A percentile compares a stretch with the other conserved stretches of the same genome.
Conservation (phyloP, 2,888 invertebrate species). For the Drosophila nigricruria region DNA sequence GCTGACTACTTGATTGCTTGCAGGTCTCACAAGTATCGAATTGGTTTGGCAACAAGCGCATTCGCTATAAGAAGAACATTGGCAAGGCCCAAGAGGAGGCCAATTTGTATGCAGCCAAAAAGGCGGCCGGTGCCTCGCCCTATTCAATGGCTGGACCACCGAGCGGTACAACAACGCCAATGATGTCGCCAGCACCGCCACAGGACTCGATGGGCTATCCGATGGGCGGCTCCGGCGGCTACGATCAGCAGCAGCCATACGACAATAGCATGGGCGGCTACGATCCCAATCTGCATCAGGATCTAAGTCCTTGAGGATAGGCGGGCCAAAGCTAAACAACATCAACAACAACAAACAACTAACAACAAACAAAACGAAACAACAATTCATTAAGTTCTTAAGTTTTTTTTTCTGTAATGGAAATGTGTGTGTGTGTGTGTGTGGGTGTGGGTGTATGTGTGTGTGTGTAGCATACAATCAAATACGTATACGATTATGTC, state of each 20-base stretch:
- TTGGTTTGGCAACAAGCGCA: slow-evolving; percentile 99
- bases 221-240: slow-evolving; percentile 96
- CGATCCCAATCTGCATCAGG: slow-evolving; percentile 95
- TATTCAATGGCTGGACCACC: slow-evolving; percentile 95
- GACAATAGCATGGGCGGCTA: slow-evolving; percentile 96
- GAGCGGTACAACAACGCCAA: slow-evolving; percentile 95
- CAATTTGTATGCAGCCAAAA: slow-evolving; percentile 99
- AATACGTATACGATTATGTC: slow-evolving; percentile 72
- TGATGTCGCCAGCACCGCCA: slow-evolving; percentile 97
- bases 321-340: slow-evolving; percentile 53
- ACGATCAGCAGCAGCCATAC: slow-evolving; percentile 94
- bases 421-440: slow-evolving; percentile 18
- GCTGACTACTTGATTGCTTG: not conserved
- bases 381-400: slow-evolving; percentile 32
- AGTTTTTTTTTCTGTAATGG: slow-evolving; percentile 41
- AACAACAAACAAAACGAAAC: slow-evolving; percentile 10
- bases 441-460: slow-evolving; percentile 23
- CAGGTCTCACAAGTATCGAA: slow-evolving; percentile 94
- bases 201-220: slow-evolving; percentile 97
- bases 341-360: slow-evolving; percentile 10
- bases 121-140: slow-evolving; percentile 96
- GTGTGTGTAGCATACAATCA: slow-evolving; percentile 59
- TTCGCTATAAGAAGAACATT: slow-evolving; percentile 99
- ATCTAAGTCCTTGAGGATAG: slow-evolving; percentile 88
- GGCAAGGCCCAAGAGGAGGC: slow-evolving; percentile 99